phyloP scores from a whole-genome alignment of 2,888 invertebrate species.

The Conomelus anceps region DNA sequence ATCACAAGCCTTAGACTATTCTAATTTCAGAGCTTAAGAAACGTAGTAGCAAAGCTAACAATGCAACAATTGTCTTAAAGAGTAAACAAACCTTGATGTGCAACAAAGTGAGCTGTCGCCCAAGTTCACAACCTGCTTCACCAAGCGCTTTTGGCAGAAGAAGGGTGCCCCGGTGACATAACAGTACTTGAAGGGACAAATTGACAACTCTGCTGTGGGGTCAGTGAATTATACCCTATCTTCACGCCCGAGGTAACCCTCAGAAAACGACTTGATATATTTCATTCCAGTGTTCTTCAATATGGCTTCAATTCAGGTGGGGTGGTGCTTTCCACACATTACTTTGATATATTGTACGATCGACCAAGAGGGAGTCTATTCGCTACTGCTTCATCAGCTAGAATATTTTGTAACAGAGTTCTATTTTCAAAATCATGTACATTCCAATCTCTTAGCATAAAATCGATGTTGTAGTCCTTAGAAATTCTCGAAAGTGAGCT shows the following conservation, averaged over 20 bases:
- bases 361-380: not conserved
- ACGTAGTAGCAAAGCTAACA: too few relatives aligned
- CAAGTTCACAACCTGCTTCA: not conserved
- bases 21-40: too few relatives aligned
- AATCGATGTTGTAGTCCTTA: not conserved
- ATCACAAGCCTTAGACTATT: too few relatives aligned
- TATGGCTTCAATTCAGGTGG: not conserved
- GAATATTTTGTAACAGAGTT: not conserved
- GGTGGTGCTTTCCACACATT: not conserved
- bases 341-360: not conserved
- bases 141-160: not conserved
- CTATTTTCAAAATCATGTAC: not conserved
- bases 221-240: not conserved
- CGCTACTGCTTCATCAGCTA: not conserved
- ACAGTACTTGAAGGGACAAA: not conserved
- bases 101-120: not conserved
- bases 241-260: not conserved
- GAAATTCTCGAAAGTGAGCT: too few relatives aligned
- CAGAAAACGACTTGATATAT: not conserved
- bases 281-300: not conserved
- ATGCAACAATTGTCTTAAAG: too few relatives aligned
- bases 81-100: not conserved
- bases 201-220: not conserved
- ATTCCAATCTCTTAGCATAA: not conserved
- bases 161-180: not conserved